phyloP scores from a whole-genome alignment of 1,140 invertebrate genomes.

The Papilio polytes region DNA sequence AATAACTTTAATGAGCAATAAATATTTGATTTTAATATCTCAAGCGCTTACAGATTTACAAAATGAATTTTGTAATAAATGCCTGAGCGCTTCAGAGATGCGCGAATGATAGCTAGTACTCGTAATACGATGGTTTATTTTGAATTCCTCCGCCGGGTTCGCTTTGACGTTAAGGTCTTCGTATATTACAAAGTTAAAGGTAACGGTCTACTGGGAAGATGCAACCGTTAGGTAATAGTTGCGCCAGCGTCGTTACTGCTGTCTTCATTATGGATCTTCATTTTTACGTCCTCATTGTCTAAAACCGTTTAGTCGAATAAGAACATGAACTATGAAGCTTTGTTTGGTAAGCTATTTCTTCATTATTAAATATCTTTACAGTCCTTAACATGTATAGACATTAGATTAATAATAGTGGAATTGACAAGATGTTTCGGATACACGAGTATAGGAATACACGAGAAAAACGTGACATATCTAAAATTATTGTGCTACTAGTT shows the following conservation, averaged over 20 bases:
- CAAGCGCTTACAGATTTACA: background rate
- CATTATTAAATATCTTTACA: background rate
- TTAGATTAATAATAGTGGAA: no score
- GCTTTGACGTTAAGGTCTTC: slow-evolving; percentile 15
- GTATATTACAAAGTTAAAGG: slow-evolving; percentile 17
- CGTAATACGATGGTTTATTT: slow-evolving; percentile 19
- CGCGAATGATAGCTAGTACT: background rate
- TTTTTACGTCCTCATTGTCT: slow-evolving; percentile 23
- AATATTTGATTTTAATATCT: background rate
- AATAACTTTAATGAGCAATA: background rate
- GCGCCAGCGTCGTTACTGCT: background rate
- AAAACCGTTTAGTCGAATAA: background rate
- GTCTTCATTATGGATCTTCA: slow-evolving; percentile 11
- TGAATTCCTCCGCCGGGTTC: slow-evolving; percentile 11
- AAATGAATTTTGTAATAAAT: slow-evolving; percentile 10
- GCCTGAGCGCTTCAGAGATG: background rate
- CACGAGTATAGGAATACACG: no score
- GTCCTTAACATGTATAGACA: background rate
- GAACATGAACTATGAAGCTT: background rate
- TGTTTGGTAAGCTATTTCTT: background rate
- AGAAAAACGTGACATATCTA: no score
- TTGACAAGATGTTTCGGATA: no score
- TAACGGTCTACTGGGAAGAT: slow-evolving; percentile 26
- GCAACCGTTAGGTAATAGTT: slow-evolving; percentile 22
- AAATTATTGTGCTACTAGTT: no score